Conservation (phyloP, 1,140 invertebrate species). For the Anastatus disparis region DNA sequence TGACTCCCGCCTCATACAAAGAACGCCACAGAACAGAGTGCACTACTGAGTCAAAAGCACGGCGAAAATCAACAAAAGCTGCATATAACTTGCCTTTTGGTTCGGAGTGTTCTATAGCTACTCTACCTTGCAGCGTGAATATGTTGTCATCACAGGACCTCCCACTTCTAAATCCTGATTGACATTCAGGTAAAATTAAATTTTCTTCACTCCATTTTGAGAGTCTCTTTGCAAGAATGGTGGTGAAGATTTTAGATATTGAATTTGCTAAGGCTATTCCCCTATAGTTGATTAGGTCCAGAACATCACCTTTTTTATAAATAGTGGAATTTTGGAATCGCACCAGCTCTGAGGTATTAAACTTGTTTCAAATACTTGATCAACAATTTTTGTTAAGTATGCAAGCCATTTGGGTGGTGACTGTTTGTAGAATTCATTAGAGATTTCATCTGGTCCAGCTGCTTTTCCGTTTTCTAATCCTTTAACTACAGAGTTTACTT, state of each 20-base stretch:
- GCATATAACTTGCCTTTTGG: constrained; percentile 44
- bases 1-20: constrained; percentile 25
- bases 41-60: constrained; percentile 28
- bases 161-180: constrained; percentile 44
- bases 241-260: constrained; percentile 41
- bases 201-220: neutral
- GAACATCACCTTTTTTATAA: constrained; percentile 33
- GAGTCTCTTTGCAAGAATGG: constrained; percentile 30
- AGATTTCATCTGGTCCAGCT: neutral
- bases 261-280: constrained; percentile 44
- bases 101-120: neutral
- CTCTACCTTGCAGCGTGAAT: constrained; percentile 10
- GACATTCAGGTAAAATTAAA: constrained; percentile 24
- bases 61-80: constrained; percentile 33
- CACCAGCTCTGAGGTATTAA: too few species aligned
- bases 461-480: neutral
- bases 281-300: constrained; percentile 41
- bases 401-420: too few species aligned
- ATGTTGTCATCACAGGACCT: constrained; percentile 33
- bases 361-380: too few species aligned
- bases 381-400: too few species aligned
- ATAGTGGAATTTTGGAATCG: neutral
- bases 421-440: neutral
- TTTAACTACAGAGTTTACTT: too few species aligned
- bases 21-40: constrained; percentile 23